Base-by-base conservation (phyloP, 2,113 vertebrate genomes). In the Perognathus longimembris region DNA sequence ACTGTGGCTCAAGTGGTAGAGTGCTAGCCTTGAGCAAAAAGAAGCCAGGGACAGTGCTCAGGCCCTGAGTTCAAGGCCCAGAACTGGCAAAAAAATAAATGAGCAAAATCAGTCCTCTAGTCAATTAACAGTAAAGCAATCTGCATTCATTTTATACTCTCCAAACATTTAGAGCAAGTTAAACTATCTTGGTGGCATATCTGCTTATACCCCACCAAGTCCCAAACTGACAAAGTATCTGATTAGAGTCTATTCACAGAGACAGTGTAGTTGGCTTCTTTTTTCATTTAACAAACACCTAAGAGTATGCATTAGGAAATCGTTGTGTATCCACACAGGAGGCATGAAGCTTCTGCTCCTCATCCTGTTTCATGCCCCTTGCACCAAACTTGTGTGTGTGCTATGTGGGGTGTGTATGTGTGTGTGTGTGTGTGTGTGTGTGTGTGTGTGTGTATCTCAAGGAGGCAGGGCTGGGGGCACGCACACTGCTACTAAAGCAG, bases 401-500 rank as follows among this genome's bases (percentile, higher is more conserved):
- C n/a, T 1, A 3, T 28, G 38, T 45, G 45, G n/a, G n/a, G n/a
- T 45, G 45, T 45, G 45, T 45, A 12, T 45, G 45, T 45, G 45
- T 45, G 45, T 45, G 45, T 45, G 45, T 45, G 45, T 45, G 45
- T 45, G 45, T 45, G 45, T 45, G 45, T 63, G 45, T 11, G 18
- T 11, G 7, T 83, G 73, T 69, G 34, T 1, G 3, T 28, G 34
- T 57, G 34, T 34, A 38, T 77, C 78, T 85, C n/a, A 76, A 45
- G 28, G 30, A 76, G 80, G n/a, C 3, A 7, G 50, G 22, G 38
- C 24, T 66, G 28, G 34, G 34, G n/a, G 30, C 73, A 88, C 6
- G 32, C 50, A 79, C 34, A 69, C 9, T 32, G 24, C 57, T 86
- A 83, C 15, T 90, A 67, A 94, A 93, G 66, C 88, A 94, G 90